A percentile compares a stretch with the other conserved stretches of the same genome.
phyloP scores from a whole-genome alignment of 2,113 vertebrate species.

The Callospermophilus lateralis region DNA sequence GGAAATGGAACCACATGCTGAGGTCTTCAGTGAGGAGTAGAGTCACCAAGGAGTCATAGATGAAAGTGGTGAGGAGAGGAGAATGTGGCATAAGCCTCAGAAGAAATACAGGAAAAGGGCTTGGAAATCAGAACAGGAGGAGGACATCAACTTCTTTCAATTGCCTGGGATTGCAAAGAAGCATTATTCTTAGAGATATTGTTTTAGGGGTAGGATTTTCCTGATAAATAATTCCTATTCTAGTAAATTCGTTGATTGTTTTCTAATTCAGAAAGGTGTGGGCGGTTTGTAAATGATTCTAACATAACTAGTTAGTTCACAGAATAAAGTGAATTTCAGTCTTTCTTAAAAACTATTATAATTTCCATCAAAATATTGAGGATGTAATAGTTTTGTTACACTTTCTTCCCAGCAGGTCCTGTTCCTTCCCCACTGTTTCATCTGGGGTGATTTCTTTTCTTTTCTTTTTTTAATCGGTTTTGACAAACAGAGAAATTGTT shows the following conservation, averaged over 20 bases:
- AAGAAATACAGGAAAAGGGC: not conserved
- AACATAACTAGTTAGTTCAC: not conserved
- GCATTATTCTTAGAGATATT: not conserved
- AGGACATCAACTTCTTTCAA: too few species aligned
- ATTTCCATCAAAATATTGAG: slow-evolving; percentile 38
- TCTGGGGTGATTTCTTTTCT: not conserved
- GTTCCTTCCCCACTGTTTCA: not conserved
- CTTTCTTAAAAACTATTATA: not conserved
- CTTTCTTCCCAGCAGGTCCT: not conserved
- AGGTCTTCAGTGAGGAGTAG: not conserved
- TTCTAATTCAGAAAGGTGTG: not conserved
- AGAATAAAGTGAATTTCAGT: not conserved
- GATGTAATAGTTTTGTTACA: not conserved
- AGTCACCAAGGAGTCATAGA: not conserved
- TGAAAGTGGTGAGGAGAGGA: not conserved
- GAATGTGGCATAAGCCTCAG: not conserved
- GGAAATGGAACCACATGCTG: not conserved
- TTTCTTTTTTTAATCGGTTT: not conserved
- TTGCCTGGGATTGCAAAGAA: not conserved
- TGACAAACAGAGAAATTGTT: not conserved
- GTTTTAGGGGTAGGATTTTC: not conserved
- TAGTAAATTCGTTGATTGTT: not conserved
- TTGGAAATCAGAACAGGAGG: not conserved
- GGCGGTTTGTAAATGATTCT: not conserved
- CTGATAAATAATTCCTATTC: not conserved